These are phyloP conservation scores for Abrostola triplasia DNA, from an alignment of 2,888 invertebrate species.

Conservation along the genomic window DNA sequence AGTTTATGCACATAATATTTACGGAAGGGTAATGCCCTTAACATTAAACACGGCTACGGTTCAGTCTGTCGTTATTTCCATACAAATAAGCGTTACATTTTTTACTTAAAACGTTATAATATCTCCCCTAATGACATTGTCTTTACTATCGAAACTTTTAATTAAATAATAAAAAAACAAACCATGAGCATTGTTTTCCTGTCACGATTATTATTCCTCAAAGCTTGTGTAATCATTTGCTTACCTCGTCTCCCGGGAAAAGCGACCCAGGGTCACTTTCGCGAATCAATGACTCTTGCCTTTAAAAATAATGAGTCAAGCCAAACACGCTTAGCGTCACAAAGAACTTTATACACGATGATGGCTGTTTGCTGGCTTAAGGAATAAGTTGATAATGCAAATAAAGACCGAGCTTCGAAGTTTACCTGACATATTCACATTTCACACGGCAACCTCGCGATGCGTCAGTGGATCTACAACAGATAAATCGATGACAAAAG, in stretches of 20 bases:
- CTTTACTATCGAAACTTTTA: too few species aligned
- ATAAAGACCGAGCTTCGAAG: constrained; percentile 71
- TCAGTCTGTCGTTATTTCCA: too few species aligned
- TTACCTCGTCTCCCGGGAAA: constrained; percentile 50
- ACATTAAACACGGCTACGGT: too few species aligned
- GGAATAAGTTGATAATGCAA: constrained; percentile 77
- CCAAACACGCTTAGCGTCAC: constrained; percentile 75
- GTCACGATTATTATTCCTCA: constrained; percentile 9
- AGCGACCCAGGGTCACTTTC: constrained; percentile 62
- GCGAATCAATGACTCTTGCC: constrained; percentile 69
- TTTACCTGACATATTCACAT: constrained; percentile 75
- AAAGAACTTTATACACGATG: constrained; percentile 80
- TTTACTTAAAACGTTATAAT: too few species aligned
- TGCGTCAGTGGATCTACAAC: constrained; percentile 59
- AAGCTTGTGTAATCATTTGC: constrained; percentile 6
- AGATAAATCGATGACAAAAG: constrained; percentile 63
- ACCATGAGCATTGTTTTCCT: too few species aligned
- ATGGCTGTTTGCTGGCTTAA: constrained; percentile 79
- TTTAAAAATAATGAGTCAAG: constrained; percentile 78
- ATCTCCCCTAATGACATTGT: too few species aligned
- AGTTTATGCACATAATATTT: too few species aligned
- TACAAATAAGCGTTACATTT: too few species aligned
- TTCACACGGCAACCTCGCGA: constrained; percentile 59
- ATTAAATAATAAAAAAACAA: too few species aligned
- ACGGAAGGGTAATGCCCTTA: too few species aligned